phyloP scores from a whole-genome alignment of 2,888 invertebrate species.

The Acanthoscelides obtectus region DNA sequence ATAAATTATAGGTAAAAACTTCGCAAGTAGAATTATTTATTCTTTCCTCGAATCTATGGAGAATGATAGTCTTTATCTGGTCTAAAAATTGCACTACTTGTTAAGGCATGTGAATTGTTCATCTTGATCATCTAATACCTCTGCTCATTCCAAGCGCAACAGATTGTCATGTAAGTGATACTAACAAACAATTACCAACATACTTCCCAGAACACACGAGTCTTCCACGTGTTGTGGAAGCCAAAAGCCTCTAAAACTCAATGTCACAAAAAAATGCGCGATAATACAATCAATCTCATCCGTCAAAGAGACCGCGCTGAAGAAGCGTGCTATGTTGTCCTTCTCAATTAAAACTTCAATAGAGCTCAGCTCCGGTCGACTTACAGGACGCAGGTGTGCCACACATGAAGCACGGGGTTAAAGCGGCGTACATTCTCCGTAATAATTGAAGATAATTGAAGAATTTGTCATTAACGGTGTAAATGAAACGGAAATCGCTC shows the following conservation, averaged over 20 bases:
- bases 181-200: neutral
- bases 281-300: neutral
- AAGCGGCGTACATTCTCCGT: slow-evolving; percentile 13
- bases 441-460: slow-evolving; percentile 26
- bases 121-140: neutral
- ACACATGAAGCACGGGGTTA: slow-evolving; percentile 11
- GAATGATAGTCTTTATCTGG: neutral
- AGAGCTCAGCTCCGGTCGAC: neutral
- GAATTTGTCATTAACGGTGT: slow-evolving; percentile 9
- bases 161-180: neutral
- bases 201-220: neutral
- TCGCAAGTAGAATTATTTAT: too few species aligned
- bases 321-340: slow-evolving; percentile 1
- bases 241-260: neutral
- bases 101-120: neutral
- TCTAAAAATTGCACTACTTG: neutral
- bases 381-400: slow-evolving; percentile 4
- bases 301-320: neutral
- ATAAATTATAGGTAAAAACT: too few species aligned
- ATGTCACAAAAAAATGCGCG: neutral
- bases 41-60: neutral
- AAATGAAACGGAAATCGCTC: slow-evolving; percentile 1
- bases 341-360: neutral
- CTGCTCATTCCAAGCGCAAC: neutral
- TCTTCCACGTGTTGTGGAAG: neutral